A percentile compares a stretch with the other conserved stretches of the same genome.
Evolutionary conservation across 2,797 vertebrate species (phyloP).

Genomic region (Poeciliopsis gracilis): DNA sequence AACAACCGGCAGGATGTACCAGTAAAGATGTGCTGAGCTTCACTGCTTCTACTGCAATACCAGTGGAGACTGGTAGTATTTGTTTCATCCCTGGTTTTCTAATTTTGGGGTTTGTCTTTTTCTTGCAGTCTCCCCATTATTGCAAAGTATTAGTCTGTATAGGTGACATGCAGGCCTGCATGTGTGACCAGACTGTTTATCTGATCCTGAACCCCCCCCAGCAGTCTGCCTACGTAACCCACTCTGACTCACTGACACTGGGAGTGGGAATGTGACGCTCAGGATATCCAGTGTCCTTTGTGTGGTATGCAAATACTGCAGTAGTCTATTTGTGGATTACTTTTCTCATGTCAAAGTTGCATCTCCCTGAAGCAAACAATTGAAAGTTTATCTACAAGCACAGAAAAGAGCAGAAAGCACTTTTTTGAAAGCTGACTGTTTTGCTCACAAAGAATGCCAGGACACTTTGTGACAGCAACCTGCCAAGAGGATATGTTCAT

Average conservation of each 20-base stretch:
- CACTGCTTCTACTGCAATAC: too few species aligned
- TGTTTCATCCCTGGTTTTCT: neutral
- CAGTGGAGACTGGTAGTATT: neutral
- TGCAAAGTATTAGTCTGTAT: constrained; percentile 8
- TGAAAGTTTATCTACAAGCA: constrained; percentile 22
- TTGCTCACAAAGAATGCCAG: constrained; percentile 62
- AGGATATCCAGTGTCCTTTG: constrained; percentile 51
- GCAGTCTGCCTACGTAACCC: constrained; percentile 20
- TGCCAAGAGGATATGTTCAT: constrained; percentile 29
- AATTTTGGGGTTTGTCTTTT: constrained; percentile 14
- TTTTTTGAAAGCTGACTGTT: constrained; percentile 42
- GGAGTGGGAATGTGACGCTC: constrained; percentile 34
- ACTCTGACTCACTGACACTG: constrained; percentile 32
- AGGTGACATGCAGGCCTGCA: constrained; percentile 35
- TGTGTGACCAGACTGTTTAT: constrained; percentile 49
- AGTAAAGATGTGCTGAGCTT: neutral
- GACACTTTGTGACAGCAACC: constrained; percentile 52
- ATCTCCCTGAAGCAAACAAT: constrained; percentile 52
- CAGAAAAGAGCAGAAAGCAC: constrained; percentile 11
- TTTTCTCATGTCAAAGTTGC: constrained; percentile 21
- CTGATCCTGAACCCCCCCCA: constrained; percentile 50
- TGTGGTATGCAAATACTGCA: constrained; percentile 66
- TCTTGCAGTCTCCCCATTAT: constrained; percentile 44
- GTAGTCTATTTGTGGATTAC: constrained; percentile 56
- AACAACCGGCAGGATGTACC: neutral